Base-by-base conservation (phyloP, 2,797 vertebrate species). In the Sebastes diaconus region DNA sequence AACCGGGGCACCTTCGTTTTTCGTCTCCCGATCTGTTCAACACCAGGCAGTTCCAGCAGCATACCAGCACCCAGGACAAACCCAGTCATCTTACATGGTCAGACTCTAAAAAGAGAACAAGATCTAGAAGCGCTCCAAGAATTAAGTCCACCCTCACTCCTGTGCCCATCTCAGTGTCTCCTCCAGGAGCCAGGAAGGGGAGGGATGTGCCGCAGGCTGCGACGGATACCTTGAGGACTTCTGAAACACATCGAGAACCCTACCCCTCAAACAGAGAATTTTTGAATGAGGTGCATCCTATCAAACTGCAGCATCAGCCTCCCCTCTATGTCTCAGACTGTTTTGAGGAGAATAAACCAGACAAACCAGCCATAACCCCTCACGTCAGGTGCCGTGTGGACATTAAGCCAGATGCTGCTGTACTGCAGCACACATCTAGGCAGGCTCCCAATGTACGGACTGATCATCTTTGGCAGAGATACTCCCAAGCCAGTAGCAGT, bases 281-380 rank as follows among this genome's bases (percentile, higher is more conserved):
- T 77, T 95, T 98, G 81, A 98, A 98, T 4, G 98, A 99, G 84
- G 97, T 99, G n/a, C 98, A 99, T 77, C 98, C 98, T 29, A 98
- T 97, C 90, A 99, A 99, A 88, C 95, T 99, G 68, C 98, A 99
- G 92, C 97, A 97, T 0, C 97, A 98, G 54, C 93, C 97, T 2
- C 98, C 98, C 0, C 95, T 99, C 8, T 98, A 96, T 67, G 95
- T 98, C 25, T 95, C 96, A 7, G 96, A 97, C 90, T 97, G 97
- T 93, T 97, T 96, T 58, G 83, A 97, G 72, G 95, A 96, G 76
- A 78, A 90, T 39, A 92, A 87, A 2, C 83, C 77, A 9, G 61
- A 89, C 13, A 97, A 96, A 90, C 88, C 94, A 30, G 93, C 94
- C 0, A 83, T 94, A 18, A 97, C 95, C 20, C 97, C 97, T 30